Evolutionary conservation across 1,140 invertebrate species (phyloP), one percentile per base, ranked within the genome.

Genomic region (Heterodera schachtii): DNA sequence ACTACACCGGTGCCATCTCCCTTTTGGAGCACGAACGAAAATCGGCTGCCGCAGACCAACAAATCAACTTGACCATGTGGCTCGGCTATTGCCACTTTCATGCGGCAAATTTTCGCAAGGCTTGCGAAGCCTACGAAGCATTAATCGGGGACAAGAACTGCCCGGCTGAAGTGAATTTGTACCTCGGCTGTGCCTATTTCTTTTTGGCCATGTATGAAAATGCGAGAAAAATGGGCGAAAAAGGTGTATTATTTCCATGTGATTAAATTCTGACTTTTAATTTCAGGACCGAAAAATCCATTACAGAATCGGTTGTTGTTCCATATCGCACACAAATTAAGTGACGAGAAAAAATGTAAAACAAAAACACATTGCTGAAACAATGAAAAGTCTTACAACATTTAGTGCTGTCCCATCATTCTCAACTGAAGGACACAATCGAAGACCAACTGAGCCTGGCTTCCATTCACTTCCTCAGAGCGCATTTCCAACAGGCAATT

Each of bases 401-500:
- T 77, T 41, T n/a, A 66, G 52, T 77, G 44, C 16, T 77, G 49
- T 80, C 47, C 75, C 93, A 94, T 82, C 94, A 96, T 90, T 93
- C 95, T 75, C 93, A 94, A 83, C 91, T 98, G 11, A 93, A 95
- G 81, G 95, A 97, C 88, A 93, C 94, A 4, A 93, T 95, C 13
- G 95, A 98, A 91, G 96, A 98, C 31, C 84, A 98, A 90, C 91
- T 99, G 9, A 96, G 95, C 85, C 91, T 98, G 60, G 97, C 97
- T 3, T 95, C 96, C 0, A 95, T 99, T 86, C 96, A 99, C 90
- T 99, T 97, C 90, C 92, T 98, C 69, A 92, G 96, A 60, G 94
- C 94, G 60, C 96, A 98, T 90, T 98, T 98, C 90, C 96, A 98
- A 91, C 97, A 98, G 91, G 96, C 97, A 43, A 98, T 98, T 85